Evolutionary conservation across 2,888 invertebrate genomes (phyloP), one percentile per base, ranked within the genome.

Genomic region (Drosophila limbata): DNA sequence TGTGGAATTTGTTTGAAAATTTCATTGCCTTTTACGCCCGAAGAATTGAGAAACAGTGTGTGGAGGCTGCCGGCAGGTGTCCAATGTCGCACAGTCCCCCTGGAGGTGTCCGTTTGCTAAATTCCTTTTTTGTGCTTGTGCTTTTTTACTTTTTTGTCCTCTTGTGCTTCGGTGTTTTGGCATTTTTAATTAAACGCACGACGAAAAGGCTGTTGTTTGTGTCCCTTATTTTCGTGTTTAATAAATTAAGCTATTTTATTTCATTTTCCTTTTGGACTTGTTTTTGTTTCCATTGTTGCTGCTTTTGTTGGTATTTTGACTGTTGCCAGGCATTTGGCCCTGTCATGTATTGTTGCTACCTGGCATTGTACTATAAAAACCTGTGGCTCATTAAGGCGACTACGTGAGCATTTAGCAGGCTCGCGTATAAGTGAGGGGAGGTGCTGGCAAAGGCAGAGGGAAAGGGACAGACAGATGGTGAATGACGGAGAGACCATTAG

Each of bases 161-260:
- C 19, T 60, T 61, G 61, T 61, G 47, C 17, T 61, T 55, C 70
- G 47, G 40, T 62, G 56, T 68, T 71, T 65, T 66, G 72, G 65
- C 62, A 75, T 75, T 80, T 80, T 80, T 80, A 80, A 80, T 80
- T 80, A 80, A 81, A 78, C 60, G 57, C 53, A 68, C 59, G 56
- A 42, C 51, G 53, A 62, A 69, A 66, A 57, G 56, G 66, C 60
- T 53, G 55, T 51, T 48, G 50, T 59, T 44, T 60, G 44, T 56
- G 66, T 69, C 56, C 65, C 60, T 61, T 66, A 70, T 70, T 66
- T 68, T 79, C 53, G 62, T 79, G 64, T 73, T 78, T 81, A 81
- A 81, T 77, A 82, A 77, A 81, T 82, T 73, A 77, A 82, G 77
- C 80, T 63, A 73, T 81, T 82, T 79, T 73, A 82, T 82, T 79